A percentile compares a stretch with the other conserved stretches of the same genome.
These are phyloP conservation scores for Andrena bicolor DNA, from an alignment of 2,888 invertebrate genomes.

Conservation along the genomic window DNA sequence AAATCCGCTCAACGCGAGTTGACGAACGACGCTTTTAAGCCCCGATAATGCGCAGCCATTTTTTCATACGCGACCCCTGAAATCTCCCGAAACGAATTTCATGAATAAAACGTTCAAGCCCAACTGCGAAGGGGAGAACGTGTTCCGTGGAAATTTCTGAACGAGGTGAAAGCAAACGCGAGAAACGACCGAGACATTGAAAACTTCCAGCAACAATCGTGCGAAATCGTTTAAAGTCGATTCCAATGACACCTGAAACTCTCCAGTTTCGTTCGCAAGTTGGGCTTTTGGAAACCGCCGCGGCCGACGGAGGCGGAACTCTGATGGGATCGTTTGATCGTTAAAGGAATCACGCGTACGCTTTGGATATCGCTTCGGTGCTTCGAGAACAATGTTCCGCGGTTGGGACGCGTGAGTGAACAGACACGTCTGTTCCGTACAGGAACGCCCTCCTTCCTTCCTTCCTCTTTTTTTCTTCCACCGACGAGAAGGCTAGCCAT, in stretches of 20 bases:
- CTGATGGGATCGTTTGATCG: not conserved
- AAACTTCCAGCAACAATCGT: not conserved
- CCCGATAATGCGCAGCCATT: conserved; percentile 65
- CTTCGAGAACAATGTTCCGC: not conserved
- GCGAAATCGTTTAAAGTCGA: not conserved
- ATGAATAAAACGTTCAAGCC: conserved; percentile 46
- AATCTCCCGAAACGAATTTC: conserved; percentile 54
- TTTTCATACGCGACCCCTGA: conserved; percentile 47
- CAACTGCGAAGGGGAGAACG: not conserved
- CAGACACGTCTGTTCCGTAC: not conserved
- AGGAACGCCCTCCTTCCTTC: not conserved
- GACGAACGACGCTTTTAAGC: conserved; percentile 66
- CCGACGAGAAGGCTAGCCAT: not conserved
- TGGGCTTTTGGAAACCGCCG: not conserved
- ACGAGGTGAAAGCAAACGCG: not conserved
- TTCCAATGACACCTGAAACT: not conserved
- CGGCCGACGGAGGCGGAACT: too few relatives aligned
- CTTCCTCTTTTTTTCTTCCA: not conserved
- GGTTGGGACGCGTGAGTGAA: too few relatives aligned
- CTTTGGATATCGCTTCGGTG: not conserved
- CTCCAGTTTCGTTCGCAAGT: not conserved
- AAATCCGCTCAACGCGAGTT: conserved; percentile 62
- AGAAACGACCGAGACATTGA: not conserved
- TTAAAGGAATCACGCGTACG: not conserved
- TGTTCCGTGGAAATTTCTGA: not conserved